Evolutionary conservation across 2,888 invertebrate species (phyloP).

Genomic region (Macrosiphum euphorbiae): DNA sequence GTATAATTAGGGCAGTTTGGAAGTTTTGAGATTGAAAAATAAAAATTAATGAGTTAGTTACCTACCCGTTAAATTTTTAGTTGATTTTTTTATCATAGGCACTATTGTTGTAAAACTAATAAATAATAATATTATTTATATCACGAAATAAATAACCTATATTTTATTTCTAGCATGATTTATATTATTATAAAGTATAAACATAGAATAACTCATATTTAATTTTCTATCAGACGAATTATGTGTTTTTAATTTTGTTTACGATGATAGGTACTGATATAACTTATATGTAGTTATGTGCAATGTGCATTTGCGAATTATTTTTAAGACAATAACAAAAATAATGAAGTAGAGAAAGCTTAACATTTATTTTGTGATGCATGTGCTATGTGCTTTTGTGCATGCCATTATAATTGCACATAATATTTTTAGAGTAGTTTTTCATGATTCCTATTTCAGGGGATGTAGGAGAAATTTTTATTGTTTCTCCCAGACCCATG

Average conservation of each 20-base stretch:
- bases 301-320: neutral
- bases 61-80: neutral
- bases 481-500: no score
- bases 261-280: neutral
- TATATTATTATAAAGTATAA: neutral
- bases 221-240: neutral
- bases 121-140: constrained; percentile 12
- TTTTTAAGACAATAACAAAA: neutral
- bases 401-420: neutral
- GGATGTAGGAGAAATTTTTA: neutral
- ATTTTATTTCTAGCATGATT: neutral
- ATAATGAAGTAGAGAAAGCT: neutral
- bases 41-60: neutral
- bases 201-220: neutral
- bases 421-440: neutral
- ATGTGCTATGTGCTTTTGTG: neutral
- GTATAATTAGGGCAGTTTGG: neutral
- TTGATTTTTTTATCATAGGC: neutral
- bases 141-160: neutral
- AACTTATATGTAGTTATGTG: neutral
- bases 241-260: neutral
- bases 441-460: neutral
- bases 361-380: neutral
- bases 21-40: neutral
- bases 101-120: neutral